Evolutionary conservation across 1,140 invertebrate genomes (phyloP).

Genomic region (Batillaria attramentaria): DNA sequence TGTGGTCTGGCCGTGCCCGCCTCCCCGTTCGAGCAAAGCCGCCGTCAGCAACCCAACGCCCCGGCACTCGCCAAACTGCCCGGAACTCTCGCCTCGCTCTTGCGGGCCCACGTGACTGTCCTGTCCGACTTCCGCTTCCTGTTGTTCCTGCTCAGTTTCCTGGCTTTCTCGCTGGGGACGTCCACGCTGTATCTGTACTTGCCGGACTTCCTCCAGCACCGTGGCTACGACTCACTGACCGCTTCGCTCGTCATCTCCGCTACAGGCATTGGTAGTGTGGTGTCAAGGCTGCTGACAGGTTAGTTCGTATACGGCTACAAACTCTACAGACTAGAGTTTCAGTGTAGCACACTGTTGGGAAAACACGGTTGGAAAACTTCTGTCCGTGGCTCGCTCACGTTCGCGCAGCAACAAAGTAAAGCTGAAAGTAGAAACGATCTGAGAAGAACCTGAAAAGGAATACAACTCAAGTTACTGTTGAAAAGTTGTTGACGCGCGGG

Average conservation of each 20-base stretch:
- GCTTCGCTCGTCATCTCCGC: constrained; percentile 22
- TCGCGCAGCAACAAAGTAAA: too few relatives aligned
- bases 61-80: not conserved
- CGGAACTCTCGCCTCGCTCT: not conserved
- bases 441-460: too few relatives aligned
- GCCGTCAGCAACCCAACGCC: not conserved
- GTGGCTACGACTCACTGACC: constrained; percentile 6
- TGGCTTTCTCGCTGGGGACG: not conserved
- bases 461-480: too few relatives aligned
- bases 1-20: constrained; percentile 41
- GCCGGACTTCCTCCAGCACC: constrained; percentile 19
- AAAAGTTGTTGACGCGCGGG: too few relatives aligned
- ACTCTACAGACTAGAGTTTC: too few relatives aligned
- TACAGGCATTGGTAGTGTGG: too few relatives aligned
- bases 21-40: constrained; percentile 8
- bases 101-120: not conserved
- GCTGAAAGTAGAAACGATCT: too few relatives aligned
- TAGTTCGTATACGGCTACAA: too few relatives aligned
- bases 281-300: too few relatives aligned
- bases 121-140: constrained; percentile 20
- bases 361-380: too few relatives aligned
- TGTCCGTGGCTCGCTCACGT: too few relatives aligned
- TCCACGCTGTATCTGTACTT: constrained; percentile 15
- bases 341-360: too few relatives aligned
- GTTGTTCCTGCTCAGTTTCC: not conserved